Evolutionary conservation across 2,797 vertebrate genomes (phyloP), one percentile per base, ranked within the genome.

Genomic region (Lepus oiostolus): DNA sequence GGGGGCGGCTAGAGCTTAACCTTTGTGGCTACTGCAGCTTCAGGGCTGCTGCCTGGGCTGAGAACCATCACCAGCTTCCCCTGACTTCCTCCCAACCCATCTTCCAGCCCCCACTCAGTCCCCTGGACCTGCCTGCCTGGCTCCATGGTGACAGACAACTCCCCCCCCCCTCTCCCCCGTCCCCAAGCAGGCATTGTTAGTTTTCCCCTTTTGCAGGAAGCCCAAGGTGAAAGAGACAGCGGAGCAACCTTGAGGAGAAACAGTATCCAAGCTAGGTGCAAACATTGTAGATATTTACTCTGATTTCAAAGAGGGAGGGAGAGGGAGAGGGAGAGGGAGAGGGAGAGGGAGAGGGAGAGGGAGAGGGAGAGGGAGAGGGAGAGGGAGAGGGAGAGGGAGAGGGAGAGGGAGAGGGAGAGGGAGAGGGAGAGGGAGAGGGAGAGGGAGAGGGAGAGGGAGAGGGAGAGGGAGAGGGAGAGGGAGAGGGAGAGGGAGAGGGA

Each of bases 151-250:
- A 71, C 58, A 86, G 42, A 42, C 42, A 42, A 42, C 35, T 35
- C 35, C 35, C 35, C 35, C 42, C 38, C 5, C 42, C 42, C 71
- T n/a, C n/a, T n/a, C n/a, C 5, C 63, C 38, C 54, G 38, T 10
- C 52, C 87, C 62, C 28, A 76, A 94, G 60, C 32, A 67, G 63
- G n/a, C 19, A 67, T 74, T 4, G 47, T 30, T 77, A 58, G 65
- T 22, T 80, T 63, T 28, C 60, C n/a, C 54, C 52, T 21, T 38
- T 94, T 32, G 9, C 1, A 82, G 74, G 86, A 79, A 95, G 85
- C n/a, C 62, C 91, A 86, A 90, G 90, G 91, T 88, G 89, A 95
- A 75, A 54, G 85, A 92, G 80, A 92, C 58, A 84, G 85, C 89
- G 47, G 70, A 94, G 67, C 80, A 79, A 72, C 50, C 93, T 87